Conservation (phyloP, 1,140 invertebrate species). For the Helicorthomorpha holstii region DNA sequence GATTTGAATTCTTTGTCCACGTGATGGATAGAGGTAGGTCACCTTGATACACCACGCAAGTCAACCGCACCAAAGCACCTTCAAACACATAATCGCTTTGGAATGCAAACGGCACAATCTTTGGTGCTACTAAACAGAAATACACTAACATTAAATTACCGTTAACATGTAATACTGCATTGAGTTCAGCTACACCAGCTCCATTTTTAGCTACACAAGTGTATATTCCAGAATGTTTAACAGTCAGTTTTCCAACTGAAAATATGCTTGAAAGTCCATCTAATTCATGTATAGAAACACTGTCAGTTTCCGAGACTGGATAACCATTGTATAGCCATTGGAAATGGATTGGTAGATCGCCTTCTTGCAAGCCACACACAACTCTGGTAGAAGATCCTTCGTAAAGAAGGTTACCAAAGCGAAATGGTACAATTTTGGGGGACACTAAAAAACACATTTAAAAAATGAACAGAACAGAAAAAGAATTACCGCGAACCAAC, state of each 20-base stretch:
- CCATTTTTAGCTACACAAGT: constrained; percentile 51
- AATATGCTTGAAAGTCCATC: not conserved
- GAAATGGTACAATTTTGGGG: constrained; percentile 3
- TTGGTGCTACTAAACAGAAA: constrained; percentile 16
- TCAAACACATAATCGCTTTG: constrained; percentile 23
- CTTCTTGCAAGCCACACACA: constrained; percentile 1
- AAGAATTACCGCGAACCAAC: constrained; percentile 24
- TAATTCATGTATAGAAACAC: not conserved
- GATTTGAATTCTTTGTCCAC: constrained; percentile 45
- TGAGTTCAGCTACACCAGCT: constrained; percentile 40
- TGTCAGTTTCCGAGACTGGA: not conserved
- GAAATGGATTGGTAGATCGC: not conserved
- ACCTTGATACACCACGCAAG: constrained; percentile 22
- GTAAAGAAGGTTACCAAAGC: not conserved
- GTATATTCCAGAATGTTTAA: constrained; percentile 48
- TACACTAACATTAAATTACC: too few species aligned
- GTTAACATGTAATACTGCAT: constrained; percentile 30
- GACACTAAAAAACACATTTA: not conserved
- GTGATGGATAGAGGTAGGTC: constrained; percentile 44
- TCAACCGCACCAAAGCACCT: constrained; percentile 6
- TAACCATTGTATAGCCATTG: not conserved
- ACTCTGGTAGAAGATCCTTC: constrained; percentile 3
- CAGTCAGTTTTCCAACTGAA: not conserved
- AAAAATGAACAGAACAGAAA: not conserved
- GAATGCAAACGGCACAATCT: constrained; percentile 35